Conservation (phyloP, 1,140 invertebrate genomes). For the Sitobion miscanthi region DNA sequence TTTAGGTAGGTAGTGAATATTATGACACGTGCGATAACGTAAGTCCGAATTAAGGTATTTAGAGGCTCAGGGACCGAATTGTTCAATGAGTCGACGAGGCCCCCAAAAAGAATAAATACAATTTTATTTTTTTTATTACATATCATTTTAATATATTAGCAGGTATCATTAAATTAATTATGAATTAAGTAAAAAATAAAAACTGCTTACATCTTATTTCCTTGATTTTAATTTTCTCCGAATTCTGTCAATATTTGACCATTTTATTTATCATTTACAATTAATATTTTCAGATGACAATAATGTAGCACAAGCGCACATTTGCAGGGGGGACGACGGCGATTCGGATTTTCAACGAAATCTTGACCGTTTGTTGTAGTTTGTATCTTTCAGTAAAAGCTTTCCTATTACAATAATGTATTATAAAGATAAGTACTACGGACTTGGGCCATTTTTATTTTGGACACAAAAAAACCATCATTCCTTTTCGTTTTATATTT, state of each 20-base stretch:
- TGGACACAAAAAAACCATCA: not conserved
- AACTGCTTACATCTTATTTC: too few species aligned
- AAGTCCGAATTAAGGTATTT: not conserved
- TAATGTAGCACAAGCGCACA: too few species aligned
- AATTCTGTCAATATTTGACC: not conserved
- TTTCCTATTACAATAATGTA: not conserved
- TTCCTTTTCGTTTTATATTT: not conserved
- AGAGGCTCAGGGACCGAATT: not conserved
- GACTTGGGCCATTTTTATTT: not conserved
- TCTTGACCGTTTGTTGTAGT: not conserved
- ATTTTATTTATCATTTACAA: not conserved
- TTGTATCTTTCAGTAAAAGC: not conserved
- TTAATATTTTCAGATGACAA: not conserved
- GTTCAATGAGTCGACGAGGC: not conserved
- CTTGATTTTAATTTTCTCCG: not conserved
- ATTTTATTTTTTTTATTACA: too few species aligned
- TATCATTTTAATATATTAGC: too few species aligned
- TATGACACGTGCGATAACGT: not conserved
- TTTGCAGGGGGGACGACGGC: not conserved
- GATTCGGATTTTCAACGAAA: not conserved
- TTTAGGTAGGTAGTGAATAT: not conserved
- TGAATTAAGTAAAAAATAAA: too few species aligned
- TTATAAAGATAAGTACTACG: not conserved
- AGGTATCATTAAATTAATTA: too few species aligned
- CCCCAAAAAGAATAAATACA: not conserved